phyloP scores from a whole-genome alignment of 2,888 invertebrate genomes.

The Amphipyra tragopoginis region DNA sequence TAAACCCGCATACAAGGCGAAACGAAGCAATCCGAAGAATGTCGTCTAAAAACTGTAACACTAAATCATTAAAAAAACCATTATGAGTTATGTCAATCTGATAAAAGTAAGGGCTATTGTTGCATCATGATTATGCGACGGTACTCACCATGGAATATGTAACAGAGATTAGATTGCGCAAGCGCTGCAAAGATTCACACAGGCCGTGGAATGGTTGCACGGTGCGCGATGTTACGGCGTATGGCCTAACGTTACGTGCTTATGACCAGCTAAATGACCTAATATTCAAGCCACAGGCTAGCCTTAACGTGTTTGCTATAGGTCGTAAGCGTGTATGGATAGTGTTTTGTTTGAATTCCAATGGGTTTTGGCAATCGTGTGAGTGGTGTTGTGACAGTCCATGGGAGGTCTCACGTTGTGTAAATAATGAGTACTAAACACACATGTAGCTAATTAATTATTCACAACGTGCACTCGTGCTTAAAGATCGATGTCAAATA shows the following conservation, averaged over 20 bases:
- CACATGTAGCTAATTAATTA: too few relatives aligned
- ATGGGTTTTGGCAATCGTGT: conserved; percentile 13
- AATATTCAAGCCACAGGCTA: conserved; percentile 42
- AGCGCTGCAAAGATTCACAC: conserved; percentile 36
- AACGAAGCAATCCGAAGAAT: too few relatives aligned
- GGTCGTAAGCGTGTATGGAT: conserved; percentile 20
- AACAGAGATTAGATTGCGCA: conserved; percentile 33
- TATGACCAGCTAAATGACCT: conserved; percentile 42
- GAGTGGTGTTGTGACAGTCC: conserved; percentile 11
- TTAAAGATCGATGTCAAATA: not conserved
- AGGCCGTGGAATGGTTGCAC: conserved; percentile 9
- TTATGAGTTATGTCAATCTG: conserved; percentile 29
- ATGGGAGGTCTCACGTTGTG: not conserved
- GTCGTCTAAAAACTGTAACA: not conserved
- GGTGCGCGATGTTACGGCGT: conserved; percentile 9
- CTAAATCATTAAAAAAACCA: conserved; percentile 2
- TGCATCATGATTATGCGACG: conserved; percentile 36
- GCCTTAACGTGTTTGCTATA: conserved; percentile 36
- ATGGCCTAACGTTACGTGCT: conserved; percentile 44
- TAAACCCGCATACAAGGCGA: too few relatives aligned
- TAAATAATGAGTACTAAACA: not conserved
- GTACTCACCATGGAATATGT: conserved; percentile 26
- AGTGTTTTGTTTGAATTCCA: conserved; percentile 28
- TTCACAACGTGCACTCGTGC: not conserved
- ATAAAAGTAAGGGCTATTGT: conserved; percentile 44